Conservation (phyloP, 2,113 vertebrate species). For the human region DNA sequence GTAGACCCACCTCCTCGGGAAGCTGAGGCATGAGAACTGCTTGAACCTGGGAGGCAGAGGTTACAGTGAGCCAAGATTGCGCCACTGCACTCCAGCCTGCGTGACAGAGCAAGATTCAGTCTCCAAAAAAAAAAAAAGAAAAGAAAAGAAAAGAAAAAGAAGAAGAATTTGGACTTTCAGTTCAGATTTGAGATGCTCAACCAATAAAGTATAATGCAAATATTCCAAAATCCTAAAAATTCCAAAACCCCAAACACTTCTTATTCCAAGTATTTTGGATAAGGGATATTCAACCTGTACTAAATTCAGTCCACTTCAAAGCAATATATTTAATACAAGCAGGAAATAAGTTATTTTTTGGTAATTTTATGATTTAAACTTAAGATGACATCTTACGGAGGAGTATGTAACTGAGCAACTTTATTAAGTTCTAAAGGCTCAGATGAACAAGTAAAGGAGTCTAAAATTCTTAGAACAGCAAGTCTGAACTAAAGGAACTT, state of each 20-base stretch:
- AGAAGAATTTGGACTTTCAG: neutral
- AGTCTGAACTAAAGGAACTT: constrained; percentile 8
- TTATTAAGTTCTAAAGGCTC: constrained; percentile 12
- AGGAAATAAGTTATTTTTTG: neutral
- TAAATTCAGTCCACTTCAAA: constrained; percentile 11
- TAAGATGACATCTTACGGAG: neutral
- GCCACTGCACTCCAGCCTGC: too few relatives aligned
- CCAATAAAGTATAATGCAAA: neutral
- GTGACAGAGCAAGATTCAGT: too few relatives aligned
- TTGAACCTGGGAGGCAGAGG: too few relatives aligned
- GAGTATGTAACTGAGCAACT: neutral
- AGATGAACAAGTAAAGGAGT: neutral
- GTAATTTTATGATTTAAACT: neutral
- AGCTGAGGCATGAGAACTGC: too few relatives aligned
- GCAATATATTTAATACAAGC: neutral
- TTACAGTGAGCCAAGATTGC: too few relatives aligned
- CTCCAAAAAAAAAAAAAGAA: too few relatives aligned
- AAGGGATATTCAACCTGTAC: neutral
- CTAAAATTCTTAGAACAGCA: neutral
- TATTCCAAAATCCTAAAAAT: neutral
- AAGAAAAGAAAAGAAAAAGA: too few relatives aligned
- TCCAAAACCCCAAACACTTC: neutral
- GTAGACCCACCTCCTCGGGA: too few relatives aligned
- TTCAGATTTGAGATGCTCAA: neutral
- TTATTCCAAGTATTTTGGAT: neutral